Conservation (phyloP, 2,113 vertebrate species). For the Phylloscopus trochilus region DNA sequence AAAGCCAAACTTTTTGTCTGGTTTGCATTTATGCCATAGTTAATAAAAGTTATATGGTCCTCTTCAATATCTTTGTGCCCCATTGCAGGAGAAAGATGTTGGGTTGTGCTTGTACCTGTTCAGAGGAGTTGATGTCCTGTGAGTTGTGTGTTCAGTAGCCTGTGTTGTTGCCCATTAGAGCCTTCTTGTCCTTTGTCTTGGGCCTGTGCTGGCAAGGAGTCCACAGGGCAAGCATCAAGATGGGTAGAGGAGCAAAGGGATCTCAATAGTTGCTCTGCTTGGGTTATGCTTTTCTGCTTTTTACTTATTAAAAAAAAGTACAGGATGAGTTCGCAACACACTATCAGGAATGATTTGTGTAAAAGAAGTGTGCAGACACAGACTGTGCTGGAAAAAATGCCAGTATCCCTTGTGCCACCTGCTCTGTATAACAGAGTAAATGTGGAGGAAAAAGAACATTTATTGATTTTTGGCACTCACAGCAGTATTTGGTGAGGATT, state of each 20-base stretch:
- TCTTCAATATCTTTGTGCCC: not conserved
- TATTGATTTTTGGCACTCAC: constrained; percentile 26
- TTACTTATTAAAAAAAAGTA: not conserved
- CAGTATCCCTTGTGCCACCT: not conserved
- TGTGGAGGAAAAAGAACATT: not conserved
- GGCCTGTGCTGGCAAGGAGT: not conserved
- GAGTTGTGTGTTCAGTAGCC: not conserved
- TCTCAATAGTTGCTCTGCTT: not conserved
- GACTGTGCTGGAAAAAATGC: not conserved
- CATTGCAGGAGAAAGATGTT: not conserved
- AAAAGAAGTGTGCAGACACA: not conserved
- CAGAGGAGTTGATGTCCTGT: not conserved
- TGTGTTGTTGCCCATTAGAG: not conserved
- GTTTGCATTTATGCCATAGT: not conserved
- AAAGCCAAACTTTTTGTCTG: not conserved
- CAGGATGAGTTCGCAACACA: not conserved
- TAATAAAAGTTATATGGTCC: not conserved
- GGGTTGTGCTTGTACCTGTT: not conserved
- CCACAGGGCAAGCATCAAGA: not conserved
- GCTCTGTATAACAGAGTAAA: not conserved
- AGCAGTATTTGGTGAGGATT: not conserved
- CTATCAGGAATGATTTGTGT: not conserved
- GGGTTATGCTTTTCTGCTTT: not conserved
- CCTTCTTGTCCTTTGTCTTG: not conserved
- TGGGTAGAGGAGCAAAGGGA: not conserved